Evolutionary conservation across 1,140 invertebrate genomes (phyloP), one percentile per base, ranked within the genome.

Genomic region (Hermetia illucens): DNA sequence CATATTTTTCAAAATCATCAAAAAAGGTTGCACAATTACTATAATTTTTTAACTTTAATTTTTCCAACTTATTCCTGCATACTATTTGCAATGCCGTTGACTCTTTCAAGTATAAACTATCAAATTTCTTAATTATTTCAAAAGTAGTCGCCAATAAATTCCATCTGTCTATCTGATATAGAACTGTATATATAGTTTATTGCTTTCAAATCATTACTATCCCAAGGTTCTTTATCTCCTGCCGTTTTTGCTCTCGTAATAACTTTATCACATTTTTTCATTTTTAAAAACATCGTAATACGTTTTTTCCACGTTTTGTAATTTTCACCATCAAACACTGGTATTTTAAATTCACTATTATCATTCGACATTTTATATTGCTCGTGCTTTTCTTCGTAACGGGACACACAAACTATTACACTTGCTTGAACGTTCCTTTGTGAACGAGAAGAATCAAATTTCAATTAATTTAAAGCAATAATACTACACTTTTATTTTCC

Each of bases 61-160:
- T 45, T 46, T 53, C 45, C 5, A 53, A 17, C 9, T 45, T 48
- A 37, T 44, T 44, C 41, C 51, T 29, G 24, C 41, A 48, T 10
- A 54, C 22, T n/a, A 54, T 52, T 34, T 54, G 50, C 16, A 53
- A 36, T 3, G 46, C 48, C 38, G 48, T 46, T 25, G 51, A 53
- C 38, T 51, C 33, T 35, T 45, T 51, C 13, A 44, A 34, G 44
- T 51, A 53, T 31, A 51, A 36, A 27, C 43, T 9, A 34, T 51
- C 47, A 39, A 55, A 47, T 42, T 49, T 55, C 9, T 47, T 44
- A 3, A 49, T 46, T 15, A 52, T 50, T 32, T 49, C 38, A 13
- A 27, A 47, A 9, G 46, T 39, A 21, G 10, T 48, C 32, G 3
- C 39, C 38, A 2, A 52, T 38, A 16, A 36, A 47, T 39, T 52